These are phyloP conservation scores for Margarornis squamiger DNA, from an alignment of 2,797 vertebrate species.

Conservation along the genomic window DNA sequence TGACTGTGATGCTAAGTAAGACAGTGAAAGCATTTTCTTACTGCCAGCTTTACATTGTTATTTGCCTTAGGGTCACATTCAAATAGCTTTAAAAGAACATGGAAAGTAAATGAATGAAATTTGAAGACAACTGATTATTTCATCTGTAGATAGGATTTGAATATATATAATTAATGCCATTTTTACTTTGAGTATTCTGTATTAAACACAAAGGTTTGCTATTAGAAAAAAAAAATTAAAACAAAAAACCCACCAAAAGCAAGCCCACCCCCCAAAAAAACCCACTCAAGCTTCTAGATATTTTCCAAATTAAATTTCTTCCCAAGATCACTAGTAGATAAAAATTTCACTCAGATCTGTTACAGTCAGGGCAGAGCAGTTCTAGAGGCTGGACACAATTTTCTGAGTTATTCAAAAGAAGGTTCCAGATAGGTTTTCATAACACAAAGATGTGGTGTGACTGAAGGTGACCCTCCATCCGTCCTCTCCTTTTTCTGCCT, in stretches of 20 bases:
- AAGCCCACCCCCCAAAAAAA: neutral
- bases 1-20: conserved; percentile 5
- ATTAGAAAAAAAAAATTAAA: neutral
- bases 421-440: neutral
- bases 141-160: neutral
- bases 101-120: conserved; percentile 12
- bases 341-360: neutral
- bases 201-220: neutral
- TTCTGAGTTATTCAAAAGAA: neutral
- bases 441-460: neutral
- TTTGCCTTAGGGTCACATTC: conserved; percentile 37
- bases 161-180: neutral
- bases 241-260: neutral
- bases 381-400: neutral
- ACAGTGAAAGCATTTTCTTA: conserved; percentile 39
- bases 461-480: neutral
- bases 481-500: neutral
- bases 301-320: neutral
- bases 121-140: neutral
- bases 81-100: conserved; percentile 49
- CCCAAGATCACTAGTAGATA: neutral
- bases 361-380: neutral
- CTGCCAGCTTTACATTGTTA: conserved; percentile 27
- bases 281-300: neutral
- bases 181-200: neutral